Base-by-base conservation (phyloP, 2,888 invertebrate species). In the Trichogramma dendrolimi region DNA sequence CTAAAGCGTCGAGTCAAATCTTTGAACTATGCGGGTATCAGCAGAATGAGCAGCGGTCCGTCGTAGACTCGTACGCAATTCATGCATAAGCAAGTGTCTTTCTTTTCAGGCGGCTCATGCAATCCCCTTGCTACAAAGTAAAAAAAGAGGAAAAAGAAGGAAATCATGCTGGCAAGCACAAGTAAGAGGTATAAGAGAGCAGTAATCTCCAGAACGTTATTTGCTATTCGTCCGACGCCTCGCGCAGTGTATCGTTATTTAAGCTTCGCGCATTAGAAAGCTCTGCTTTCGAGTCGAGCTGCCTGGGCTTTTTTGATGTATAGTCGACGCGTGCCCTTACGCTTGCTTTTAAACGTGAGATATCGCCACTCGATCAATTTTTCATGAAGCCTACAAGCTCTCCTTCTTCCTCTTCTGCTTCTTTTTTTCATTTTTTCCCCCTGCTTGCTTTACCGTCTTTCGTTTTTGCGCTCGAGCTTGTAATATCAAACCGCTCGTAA, bases 161-260 rank as follows among this genome's bases (percentile, higher is more conserved):
- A 27, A 27, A 27, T 27, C 27, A 27, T 27, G 27, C 27, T 27
- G 27, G 27, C 27, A 27, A 27, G 27, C 27, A 27, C 27, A 27
- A 27, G 27, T 27, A 27, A 27, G 27, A 27, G 27, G 27, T 27
- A 27, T 27, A 27, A 27, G 27, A 27, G 27, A 27, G 27, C 27
- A 27, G 27, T 62, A 27, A 51, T 75, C 74, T 75, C 74, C 73
- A 73, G 72, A 72, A 76, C 76, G 75, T 76, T 75, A 76, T 75
- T 74, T 75, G 72, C 74, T 73, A 73, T 77, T 77, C 77, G 71
- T 27, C 27, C 74, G 73, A 73, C 73, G 75, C 75, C 72, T 69
- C 72, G 44, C 71, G 69, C 67, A 67, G 67, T 75, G 76, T 79
- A 78, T 79, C 78, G 78, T 78, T 77, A 77, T 78, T 79, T 77